These are phyloP conservation scores for Plagiodera versicolora DNA, from an alignment of 2,888 invertebrate genomes.

Conservation along the genomic window DNA sequence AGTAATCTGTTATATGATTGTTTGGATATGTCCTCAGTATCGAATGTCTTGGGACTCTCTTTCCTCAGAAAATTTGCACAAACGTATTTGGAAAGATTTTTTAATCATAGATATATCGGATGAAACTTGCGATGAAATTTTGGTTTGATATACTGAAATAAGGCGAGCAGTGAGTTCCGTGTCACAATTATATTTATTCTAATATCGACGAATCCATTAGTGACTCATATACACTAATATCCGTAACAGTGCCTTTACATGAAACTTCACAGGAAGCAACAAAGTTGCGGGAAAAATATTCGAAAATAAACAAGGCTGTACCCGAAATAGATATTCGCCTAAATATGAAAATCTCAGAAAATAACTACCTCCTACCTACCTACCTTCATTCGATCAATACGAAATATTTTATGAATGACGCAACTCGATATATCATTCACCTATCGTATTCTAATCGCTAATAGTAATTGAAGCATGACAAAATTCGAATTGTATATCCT, in stretches of 20 bases:
- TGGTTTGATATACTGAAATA: too few relatives aligned
- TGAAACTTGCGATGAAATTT: not conserved
- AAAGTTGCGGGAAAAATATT: slow-evolving; percentile 8
- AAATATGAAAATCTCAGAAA: not conserved
- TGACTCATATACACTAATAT: not conserved
- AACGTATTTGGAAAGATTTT: too few relatives aligned
- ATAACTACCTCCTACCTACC: not conserved
- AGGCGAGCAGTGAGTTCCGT: not conserved
- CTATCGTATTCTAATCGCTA: too few relatives aligned
- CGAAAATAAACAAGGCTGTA: slow-evolving; percentile 11
- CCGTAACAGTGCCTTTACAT: slow-evolving; percentile 4
- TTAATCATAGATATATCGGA: too few relatives aligned
- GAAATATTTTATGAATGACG: too few relatives aligned
- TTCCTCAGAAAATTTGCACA: too few relatives aligned
- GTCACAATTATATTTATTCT: not conserved
- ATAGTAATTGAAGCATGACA: not conserved
- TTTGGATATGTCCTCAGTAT: not conserved
- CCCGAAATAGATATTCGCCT: slow-evolving; percentile 5
- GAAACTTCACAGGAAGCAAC: slow-evolving; percentile 9
- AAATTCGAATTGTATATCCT: not conserved
- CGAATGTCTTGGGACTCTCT: too few relatives aligned
- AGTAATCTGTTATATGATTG: not conserved
- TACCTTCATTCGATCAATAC: too few relatives aligned
- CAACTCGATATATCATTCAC: too few relatives aligned
- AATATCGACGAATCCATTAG: not conserved